Conservation (phyloP, 2,113 vertebrate species). For the Salvelinus fontinalis region DNA sequence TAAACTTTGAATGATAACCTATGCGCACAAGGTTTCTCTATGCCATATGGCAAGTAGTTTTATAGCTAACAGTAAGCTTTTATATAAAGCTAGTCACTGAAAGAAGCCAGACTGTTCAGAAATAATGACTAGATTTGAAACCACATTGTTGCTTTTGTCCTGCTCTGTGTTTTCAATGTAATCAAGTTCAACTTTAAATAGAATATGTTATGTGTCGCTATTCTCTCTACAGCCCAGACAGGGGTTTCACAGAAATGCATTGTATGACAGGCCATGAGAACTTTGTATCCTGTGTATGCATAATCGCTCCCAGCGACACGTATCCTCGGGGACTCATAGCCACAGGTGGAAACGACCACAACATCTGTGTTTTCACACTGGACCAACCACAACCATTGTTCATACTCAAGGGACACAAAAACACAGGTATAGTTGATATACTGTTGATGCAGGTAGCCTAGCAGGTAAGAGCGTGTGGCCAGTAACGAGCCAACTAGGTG, state of each 20-base stretch:
- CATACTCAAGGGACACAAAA: slow-evolving; percentile 88
- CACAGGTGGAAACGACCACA: slow-evolving; percentile 93
- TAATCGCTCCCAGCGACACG: slow-evolving; percentile 87
- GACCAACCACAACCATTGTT: slow-evolving; percentile 85
- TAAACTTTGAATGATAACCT: too few relatives aligned
- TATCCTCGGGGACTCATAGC: slow-evolving; percentile 91
- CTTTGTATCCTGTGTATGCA: slow-evolving; percentile 95
- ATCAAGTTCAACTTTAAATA: background rate
- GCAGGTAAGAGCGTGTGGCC: too few relatives aligned
- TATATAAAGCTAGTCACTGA: too few relatives aligned
- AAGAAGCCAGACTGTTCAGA: too few relatives aligned
- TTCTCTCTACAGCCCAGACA: slow-evolving; percentile 79
- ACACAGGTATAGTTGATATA: slow-evolving; percentile 80
- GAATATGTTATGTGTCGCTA: background rate
- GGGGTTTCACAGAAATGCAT: slow-evolving; percentile 88
- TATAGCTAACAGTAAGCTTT: too few relatives aligned
- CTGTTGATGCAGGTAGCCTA: background rate
- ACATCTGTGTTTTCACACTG: slow-evolving; percentile 91
- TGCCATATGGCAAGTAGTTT: too few relatives aligned
- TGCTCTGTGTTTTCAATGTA: background rate
- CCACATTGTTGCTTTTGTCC: too few relatives aligned
- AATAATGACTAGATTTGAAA: too few relatives aligned
- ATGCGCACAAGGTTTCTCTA: too few relatives aligned
- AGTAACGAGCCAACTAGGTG: too few relatives aligned
- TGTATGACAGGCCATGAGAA: slow-evolving; percentile 93